Base-by-base conservation (phyloP, 2,888 invertebrate species). In the Elegia similella region DNA sequence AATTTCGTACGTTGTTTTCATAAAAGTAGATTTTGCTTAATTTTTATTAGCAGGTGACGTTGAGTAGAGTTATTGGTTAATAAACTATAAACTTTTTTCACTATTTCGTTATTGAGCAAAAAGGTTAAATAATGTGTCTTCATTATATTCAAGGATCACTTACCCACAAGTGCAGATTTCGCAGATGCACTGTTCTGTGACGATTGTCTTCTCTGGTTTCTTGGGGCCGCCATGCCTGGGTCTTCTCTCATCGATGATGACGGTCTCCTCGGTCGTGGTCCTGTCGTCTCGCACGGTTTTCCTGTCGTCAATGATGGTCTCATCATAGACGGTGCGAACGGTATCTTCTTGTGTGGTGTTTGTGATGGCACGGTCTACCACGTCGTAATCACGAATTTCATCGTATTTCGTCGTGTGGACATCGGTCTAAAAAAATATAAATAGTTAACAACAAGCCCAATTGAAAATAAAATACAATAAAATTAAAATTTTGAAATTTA, bases 91-190 rank as follows among this genome's bases (percentile, higher is more conserved):
- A n/a, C n/a, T n/a, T n/a, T n/a, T n/a, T n/a, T n/a, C n/a, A n/a
- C n/a, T n/a, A n/a, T n/a, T n/a, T n/a, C n/a, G n/a, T n/a, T n/a
- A n/a, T n/a, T n/a, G n/a, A n/a, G n/a, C n/a, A n/a, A n/a, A n/a
- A n/a, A n/a, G n/a, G n/a, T n/a, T 3, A 23, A 3, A 23, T 3
- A 23, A 23, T 23, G 23, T 5, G 23, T 2, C 23, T 23, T 3
- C 23, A 54, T 56, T 52, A 46, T 42, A 52, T 16, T 13, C 6
- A 23, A 10, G 32, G 53, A 42, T 32, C 53, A 94, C 96, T 95
- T 86, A 97, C 97, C 97, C 97, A 90, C 97, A 97, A 75, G 96
- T 97, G 83, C 97, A 97, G 63, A 97, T 95, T 90, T 97, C 96
- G 80, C 97, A 97, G 74, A 97, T 96, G 82, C 97, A 97, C 83